These are phyloP conservation scores for Climacteris rufus DNA, from an alignment of 2,113 vertebrate genomes.

Conservation along the genomic window DNA sequence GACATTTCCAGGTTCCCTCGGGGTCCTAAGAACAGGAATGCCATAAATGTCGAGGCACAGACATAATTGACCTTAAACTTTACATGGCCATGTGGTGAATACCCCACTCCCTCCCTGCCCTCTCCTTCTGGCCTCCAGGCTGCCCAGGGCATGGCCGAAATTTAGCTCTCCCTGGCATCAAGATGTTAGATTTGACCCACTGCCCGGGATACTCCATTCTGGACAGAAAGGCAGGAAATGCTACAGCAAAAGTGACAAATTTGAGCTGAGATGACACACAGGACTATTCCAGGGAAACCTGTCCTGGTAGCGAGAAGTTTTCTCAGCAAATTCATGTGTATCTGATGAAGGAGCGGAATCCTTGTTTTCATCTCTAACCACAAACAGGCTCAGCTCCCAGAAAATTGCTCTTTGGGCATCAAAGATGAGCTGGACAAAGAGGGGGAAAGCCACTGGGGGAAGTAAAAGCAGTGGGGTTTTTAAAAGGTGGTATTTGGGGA, in stretches of 20 bases:
- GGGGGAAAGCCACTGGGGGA: not conserved
- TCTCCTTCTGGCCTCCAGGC: not conserved
- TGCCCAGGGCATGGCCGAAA: not conserved
- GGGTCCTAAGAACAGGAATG: slow-evolving; percentile 20
- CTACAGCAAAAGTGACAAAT: not conserved
- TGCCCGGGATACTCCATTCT: not conserved
- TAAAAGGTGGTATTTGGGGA: not conserved
- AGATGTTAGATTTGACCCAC: not conserved
- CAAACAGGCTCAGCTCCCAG: not conserved
- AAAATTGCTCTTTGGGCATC: not conserved
- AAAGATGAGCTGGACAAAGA: not conserved
- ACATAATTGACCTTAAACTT: slow-evolving; percentile 66
- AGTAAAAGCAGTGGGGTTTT: not conserved
- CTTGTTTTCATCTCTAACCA: not conserved
- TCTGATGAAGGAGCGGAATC: not conserved
- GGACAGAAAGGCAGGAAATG: not conserved
- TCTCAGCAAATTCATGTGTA: not conserved
- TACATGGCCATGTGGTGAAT: not conserved
- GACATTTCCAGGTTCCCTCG: slow-evolving; percentile 64
- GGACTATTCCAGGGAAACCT: not conserved
- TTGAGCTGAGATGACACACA: not conserved
- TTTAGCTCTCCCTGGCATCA: not conserved
- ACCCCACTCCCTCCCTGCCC: not conserved
- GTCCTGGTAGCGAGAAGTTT: not conserved
- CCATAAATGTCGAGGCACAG: slow-evolving; percentile 41